Conservation (phyloP, 1,140 invertebrate species). For the Procambarus virginalis region DNA sequence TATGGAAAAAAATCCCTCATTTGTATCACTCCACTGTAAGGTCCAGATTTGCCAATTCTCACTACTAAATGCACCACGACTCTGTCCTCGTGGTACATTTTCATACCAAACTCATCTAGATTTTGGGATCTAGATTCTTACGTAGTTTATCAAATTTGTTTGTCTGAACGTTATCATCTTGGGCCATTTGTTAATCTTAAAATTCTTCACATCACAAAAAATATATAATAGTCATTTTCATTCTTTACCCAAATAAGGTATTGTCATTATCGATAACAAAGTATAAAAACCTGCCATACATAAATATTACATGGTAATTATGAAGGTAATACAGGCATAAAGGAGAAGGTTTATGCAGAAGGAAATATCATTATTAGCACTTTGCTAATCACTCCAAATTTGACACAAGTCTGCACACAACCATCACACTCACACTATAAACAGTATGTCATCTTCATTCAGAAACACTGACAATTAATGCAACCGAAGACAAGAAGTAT, state of each 20-base stretch:
- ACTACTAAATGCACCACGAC: not conserved
- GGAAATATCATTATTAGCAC: no score
- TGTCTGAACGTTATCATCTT: not conserved
- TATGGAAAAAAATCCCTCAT: not conserved
- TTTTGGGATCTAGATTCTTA: no score
- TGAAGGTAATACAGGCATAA: not conserved
- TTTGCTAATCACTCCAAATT: not conserved
- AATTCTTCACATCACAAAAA: not conserved
- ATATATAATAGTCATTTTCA: not conserved
- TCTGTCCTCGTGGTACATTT: not conserved
- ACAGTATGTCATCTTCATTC: not conserved
- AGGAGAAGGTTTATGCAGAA: no score
- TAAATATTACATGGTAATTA: not conserved
- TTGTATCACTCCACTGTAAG: not conserved
- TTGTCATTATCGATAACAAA: not conserved
- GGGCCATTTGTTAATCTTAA: not conserved
- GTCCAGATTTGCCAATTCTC: not conserved
- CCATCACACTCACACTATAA: not conserved
- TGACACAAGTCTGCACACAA: not conserved
- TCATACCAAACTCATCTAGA: no score
- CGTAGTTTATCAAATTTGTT: not conserved
- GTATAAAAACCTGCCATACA: constrained; percentile 9
- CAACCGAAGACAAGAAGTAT: not conserved
- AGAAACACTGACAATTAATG: not conserved
- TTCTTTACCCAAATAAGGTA: not conserved